Evolutionary conservation across 1,140 invertebrate genomes (phyloP).

Genomic region (Pogonomyrmex barbatus): DNA sequence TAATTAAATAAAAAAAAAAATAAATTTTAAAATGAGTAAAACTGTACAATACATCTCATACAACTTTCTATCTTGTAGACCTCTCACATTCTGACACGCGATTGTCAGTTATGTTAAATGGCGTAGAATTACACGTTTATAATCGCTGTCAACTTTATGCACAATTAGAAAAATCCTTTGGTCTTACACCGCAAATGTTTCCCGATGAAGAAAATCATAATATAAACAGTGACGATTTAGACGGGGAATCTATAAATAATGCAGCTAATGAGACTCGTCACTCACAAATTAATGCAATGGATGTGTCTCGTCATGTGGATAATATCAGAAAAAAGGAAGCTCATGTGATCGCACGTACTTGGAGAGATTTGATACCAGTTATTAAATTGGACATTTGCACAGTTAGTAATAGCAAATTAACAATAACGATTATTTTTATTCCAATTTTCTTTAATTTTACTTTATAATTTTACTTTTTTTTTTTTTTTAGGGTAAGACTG

Average conservation of each 20-base stretch:
- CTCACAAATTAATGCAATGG: constrained; percentile 88
- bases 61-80: constrained; percentile 88
- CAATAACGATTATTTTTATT: background rate
- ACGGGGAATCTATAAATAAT: constrained; percentile 85
- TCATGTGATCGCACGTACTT: constrained; percentile 92
- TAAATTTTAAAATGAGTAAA: constrained; percentile 8
- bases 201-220: constrained; percentile 85
- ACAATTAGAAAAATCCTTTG: constrained; percentile 95
- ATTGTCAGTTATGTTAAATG: constrained; percentile 97
- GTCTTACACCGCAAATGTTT: constrained; percentile 92
- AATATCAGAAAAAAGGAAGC: constrained; percentile 84
- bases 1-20: background rate
- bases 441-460: background rate
- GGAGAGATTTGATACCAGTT: constrained; percentile 98
- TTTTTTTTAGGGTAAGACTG: constrained; percentile 90
- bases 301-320: constrained; percentile 83
- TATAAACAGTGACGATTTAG: constrained; percentile 78
- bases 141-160: constrained; percentile 96
- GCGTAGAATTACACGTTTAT: constrained; percentile 98
- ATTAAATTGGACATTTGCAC: constrained; percentile 97
- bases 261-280: constrained; percentile 87
- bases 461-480: background rate
- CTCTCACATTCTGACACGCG: constrained; percentile 98
- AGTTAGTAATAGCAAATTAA: constrained; percentile 84
- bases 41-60: constrained; percentile 3